Conservation (phyloP, 2,797 vertebrate genomes). For the Rhodeus uyekii region DNA sequence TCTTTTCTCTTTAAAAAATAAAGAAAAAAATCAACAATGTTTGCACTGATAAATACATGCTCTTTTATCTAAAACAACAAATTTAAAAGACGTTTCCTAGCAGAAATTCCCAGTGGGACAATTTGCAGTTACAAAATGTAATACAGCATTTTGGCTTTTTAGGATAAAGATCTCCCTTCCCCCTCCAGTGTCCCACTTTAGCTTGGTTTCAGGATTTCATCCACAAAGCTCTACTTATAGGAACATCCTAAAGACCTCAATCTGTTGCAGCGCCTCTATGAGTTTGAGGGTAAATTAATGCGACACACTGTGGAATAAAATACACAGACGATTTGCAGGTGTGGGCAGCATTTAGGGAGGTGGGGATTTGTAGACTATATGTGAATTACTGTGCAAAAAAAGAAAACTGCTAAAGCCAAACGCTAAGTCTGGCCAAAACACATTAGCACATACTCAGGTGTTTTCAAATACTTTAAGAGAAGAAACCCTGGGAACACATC, state of each 20-base stretch:
- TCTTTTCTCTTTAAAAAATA: background rate
- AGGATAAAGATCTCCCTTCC: background rate
- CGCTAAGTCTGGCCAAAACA: background rate
- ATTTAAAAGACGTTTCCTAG: background rate
- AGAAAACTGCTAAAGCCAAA: background rate
- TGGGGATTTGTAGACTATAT: background rate
- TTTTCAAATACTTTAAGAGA: background rate
- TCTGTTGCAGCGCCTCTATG: background rate
- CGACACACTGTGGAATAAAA: background rate
- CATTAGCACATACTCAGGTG: background rate
- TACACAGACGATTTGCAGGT: background rate
- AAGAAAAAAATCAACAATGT: background rate
- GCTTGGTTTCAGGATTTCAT: conserved; percentile 31
- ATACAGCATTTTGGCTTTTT: conserved; percentile 14
- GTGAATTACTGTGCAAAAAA: background rate
- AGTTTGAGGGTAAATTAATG: background rate
- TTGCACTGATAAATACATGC: background rate
- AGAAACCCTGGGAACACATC: background rate
- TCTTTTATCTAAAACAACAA: background rate
- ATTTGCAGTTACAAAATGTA: conserved; percentile 8
- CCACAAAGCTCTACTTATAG: conserved; percentile 46
- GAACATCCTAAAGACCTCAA: conserved; percentile 39
- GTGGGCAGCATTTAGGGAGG: background rate
- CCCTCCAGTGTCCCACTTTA: conserved; percentile 35
- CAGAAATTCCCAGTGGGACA: background rate